A percentile compares a stretch with the other conserved stretches of the same genome.
Conservation (phyloP, 2,113 vertebrate species). For the Hemichromis elongatus region DNA sequence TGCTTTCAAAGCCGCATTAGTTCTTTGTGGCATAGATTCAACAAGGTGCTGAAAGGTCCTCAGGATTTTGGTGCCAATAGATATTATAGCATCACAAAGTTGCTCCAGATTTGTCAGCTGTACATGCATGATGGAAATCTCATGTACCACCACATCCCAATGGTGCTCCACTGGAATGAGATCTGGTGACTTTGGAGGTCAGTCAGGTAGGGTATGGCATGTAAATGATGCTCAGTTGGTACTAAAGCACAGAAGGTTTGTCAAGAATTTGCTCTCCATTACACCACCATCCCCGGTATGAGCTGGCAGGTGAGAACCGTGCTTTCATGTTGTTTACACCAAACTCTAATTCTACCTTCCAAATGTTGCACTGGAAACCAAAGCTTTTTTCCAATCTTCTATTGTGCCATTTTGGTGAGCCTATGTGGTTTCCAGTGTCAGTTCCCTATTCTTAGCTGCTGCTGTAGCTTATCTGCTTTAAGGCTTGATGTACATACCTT, state of each 20-base stretch:
- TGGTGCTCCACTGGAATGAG: not conserved
- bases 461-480: not conserved
- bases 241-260: not conserved
- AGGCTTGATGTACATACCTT: not conserved
- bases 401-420: not conserved
- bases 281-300: accelerated
- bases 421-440: not conserved
- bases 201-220: not conserved
- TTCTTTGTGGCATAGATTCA: not conserved
- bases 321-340: not conserved
- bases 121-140: not conserved
- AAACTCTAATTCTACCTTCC: not conserved
- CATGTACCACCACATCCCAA: not conserved
- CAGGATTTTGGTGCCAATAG: not conserved
- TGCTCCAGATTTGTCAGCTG: not conserved
- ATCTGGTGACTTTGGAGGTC: not conserved
- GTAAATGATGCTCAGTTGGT: not conserved
- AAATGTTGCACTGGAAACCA: not conserved
- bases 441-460: not conserved
- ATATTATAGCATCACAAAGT: not conserved
- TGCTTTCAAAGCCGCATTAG: not conserved
- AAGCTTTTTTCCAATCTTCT: not conserved
- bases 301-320: not conserved
- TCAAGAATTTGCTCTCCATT: not conserved
- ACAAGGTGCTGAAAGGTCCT: not conserved